A percentile compares a stretch with the other conserved stretches of the same genome.
These are phyloP conservation scores for Plectropomus leopardus DNA, from an alignment of 2,113 vertebrate species.

Conservation along the genomic window DNA sequence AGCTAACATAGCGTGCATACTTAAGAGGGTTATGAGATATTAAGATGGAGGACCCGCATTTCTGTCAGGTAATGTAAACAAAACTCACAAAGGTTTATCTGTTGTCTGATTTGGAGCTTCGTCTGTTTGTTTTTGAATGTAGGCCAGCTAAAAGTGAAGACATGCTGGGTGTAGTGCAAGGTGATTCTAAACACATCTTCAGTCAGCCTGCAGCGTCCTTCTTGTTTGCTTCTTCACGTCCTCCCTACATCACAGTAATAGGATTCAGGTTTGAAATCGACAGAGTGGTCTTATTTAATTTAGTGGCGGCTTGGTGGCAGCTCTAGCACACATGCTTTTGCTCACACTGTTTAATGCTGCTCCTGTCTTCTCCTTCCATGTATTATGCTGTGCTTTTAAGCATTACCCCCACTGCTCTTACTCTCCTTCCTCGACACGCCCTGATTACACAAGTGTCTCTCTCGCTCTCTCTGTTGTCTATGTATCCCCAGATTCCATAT, in stretches of 20 bases:
- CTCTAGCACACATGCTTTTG: conserved; percentile 7
- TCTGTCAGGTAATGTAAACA: neutral
- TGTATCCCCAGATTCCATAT: conserved; percentile 35
- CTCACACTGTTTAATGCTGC: conserved; percentile 12
- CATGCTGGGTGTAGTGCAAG: neutral
- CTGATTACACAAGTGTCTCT: conserved; percentile 7
- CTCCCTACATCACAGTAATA: neutral
- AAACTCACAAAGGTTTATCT: neutral
- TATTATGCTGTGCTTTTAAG: neutral
- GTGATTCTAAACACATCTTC: neutral
- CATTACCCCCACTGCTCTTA: neutral
- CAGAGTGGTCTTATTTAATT: conserved; percentile 12
- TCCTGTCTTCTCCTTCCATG: neutral
- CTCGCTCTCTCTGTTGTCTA: neutral
- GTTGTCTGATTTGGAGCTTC: neutral
- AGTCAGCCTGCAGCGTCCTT: neutral
- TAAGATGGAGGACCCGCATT: no score
- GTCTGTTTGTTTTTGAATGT: neutral
- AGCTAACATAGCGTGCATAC: no score
- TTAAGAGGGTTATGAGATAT: no score
- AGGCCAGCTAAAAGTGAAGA: neutral
- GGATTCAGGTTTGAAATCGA: conserved; percentile 1
- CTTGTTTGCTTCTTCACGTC: neutral
- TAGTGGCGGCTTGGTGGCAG: conserved; percentile 38
- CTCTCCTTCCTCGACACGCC: conserved; percentile 4